Evolutionary conservation across 2,113 vertebrate species (phyloP).

Genomic region (Oostethus manadensis): DNA sequence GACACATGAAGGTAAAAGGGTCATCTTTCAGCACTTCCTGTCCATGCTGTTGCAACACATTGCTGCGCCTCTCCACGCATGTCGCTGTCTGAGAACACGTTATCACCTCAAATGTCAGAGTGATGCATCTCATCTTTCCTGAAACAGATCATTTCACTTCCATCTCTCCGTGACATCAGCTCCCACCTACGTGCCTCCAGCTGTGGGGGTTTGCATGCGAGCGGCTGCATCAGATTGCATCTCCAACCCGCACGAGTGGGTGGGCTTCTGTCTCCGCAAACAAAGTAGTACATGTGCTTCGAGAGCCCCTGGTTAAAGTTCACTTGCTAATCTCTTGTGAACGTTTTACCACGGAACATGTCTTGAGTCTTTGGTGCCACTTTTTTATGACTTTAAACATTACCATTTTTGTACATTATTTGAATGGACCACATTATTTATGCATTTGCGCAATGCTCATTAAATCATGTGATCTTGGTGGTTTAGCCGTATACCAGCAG

Average conservation of each 20-base stretch:
- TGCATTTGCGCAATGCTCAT: slow-evolving; percentile 13
- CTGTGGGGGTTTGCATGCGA: slow-evolving; percentile 22
- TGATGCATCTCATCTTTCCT: slow-evolving; percentile 32
- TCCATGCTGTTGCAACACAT: neutral
- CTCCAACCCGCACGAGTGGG: slow-evolving; percentile 13
- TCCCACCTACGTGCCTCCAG: slow-evolving; percentile 34
- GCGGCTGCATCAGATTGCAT: slow-evolving; percentile 51
- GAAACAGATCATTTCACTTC: slow-evolving; percentile 51
- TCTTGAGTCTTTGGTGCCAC: neutral
- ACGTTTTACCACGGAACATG: neutral
- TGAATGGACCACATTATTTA: slow-evolving; percentile 8
- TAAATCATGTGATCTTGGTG: slow-evolving; percentile 29
- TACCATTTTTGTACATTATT: neutral
- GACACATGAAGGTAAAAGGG: too few relatives aligned
- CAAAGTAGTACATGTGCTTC: slow-evolving; percentile 24
- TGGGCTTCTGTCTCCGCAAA: slow-evolving; percentile 18
- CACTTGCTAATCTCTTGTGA: neutral
- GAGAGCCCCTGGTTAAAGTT: slow-evolving; percentile 14
- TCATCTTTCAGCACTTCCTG: neutral
- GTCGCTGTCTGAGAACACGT: slow-evolving; percentile 4
- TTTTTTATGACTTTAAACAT: neutral
- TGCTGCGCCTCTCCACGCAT: neutral
- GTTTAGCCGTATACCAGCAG: slow-evolving; percentile 41
- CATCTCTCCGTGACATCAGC: slow-evolving; percentile 61
- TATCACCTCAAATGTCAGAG: slow-evolving; percentile 13